Evolutionary conservation across 2,888 invertebrate species (phyloP), one percentile per base, ranked within the genome.

Genomic region (Limenitis camilla): DNA sequence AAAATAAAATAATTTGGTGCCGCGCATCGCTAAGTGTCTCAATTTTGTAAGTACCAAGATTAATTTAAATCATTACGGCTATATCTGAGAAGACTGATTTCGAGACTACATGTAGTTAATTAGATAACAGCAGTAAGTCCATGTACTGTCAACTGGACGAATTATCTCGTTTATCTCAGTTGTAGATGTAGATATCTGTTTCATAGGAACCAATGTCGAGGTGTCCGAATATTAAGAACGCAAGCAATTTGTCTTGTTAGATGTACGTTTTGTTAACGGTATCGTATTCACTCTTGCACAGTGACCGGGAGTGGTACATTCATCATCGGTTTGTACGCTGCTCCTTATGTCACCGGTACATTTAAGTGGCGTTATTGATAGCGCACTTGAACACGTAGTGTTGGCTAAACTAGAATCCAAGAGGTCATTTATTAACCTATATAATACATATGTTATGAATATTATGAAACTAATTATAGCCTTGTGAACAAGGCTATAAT

Each of bases 171-270:
- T 66, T 84, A 85, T 85, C 78, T 69, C 78, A 74, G 76, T 76
- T 69, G 72, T 71, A 79, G 83, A 84, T 84, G 74, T 67, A 71
- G 70, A 82, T 84, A 84, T 74, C 74, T 70, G 64, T 70, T 66
- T 68, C 71, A 72, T 78, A 77, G 72, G 69, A 71, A 72, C 70
- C 64, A 66, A 72, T 69, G 71, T 76, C 71, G 77, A 80, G 83
- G 83, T 81, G 84, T 83, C 80, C 76, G 74, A 76, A 76, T 80
- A 80, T 85, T 81, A 80, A 79, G 81, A 83, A 83, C 82, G 80
- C 78, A 81, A 84, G 83, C 81, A 82, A 86, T 85, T 85, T 86
- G 85, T 85, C 84, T 77, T 78, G 78, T 79, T 78, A 76, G 76
- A 76, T 81, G 75, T 77, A 74, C 76, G 77, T 78, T 76, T 73